These are phyloP conservation scores for Terebella lapidaria DNA, from an alignment of 2,888 invertebrate species.

Conservation along the genomic window DNA sequence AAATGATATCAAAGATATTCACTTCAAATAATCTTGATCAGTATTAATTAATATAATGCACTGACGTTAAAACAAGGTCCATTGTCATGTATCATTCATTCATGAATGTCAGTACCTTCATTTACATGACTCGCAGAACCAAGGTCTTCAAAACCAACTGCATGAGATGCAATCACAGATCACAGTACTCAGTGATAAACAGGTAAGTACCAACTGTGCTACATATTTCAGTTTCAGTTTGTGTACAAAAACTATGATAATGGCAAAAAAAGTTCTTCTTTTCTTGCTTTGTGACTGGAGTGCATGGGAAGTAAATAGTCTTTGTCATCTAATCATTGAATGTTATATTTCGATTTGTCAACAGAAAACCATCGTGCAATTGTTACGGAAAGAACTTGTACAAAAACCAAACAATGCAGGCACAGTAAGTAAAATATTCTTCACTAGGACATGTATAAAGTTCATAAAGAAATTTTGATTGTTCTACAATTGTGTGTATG, in stretches of 20 bases:
- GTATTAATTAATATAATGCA: too few relatives aligned
- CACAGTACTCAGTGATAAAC: constrained; percentile 3
- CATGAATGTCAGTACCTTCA: too few relatives aligned
- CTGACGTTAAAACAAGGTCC: too few relatives aligned
- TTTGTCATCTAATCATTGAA: not conserved
- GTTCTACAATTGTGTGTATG: too few relatives aligned
- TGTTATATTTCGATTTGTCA: too few relatives aligned
- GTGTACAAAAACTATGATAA: not conserved
- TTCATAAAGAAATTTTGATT: too few relatives aligned
- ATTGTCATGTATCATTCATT: too few relatives aligned
- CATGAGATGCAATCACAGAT: constrained; percentile 5
- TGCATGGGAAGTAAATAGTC: too few relatives aligned
- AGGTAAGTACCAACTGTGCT: not conserved
- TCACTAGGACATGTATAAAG: too few relatives aligned
- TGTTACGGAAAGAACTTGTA: constrained; percentile 1
- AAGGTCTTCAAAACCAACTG: not conserved
- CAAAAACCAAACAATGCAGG: not conserved
- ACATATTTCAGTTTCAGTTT: not conserved
- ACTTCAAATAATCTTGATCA: too few relatives aligned
- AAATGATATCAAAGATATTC: too few relatives aligned
- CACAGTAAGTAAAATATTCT: not conserved
- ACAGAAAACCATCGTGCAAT: constrained; percentile 2
- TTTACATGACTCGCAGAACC: not conserved
- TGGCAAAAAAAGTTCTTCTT: not conserved
- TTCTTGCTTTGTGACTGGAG: too few relatives aligned